Conservation (phyloP, 2,797 vertebrate species). For the Girardinus metallicus region DNA sequence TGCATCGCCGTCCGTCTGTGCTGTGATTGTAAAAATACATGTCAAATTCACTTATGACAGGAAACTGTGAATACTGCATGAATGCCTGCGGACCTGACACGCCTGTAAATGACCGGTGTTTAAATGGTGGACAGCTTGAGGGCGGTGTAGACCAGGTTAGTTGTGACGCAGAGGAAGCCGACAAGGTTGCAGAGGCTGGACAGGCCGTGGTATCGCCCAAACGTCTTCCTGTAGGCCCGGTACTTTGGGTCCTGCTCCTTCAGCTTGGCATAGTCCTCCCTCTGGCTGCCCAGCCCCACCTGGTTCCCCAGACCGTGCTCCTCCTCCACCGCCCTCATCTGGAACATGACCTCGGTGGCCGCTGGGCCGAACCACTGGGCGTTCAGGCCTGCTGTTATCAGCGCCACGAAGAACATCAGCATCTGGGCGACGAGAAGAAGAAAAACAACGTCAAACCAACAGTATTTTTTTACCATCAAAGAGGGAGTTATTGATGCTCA, state of each 20-base stretch:
- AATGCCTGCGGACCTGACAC: background rate
- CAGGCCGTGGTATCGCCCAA: constrained; percentile 85
- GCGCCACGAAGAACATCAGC: constrained; percentile 78
- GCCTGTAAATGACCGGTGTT: background rate
- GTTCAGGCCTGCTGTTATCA: constrained; percentile 79
- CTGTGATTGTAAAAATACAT: constrained; percentile 3
- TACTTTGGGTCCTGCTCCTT: constrained; percentile 89
- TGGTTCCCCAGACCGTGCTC: constrained; percentile 85
- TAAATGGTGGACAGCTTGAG: constrained; percentile 83
- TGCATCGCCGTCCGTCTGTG: background rate
- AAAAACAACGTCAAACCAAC: background rate
- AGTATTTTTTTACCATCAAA: background rate
- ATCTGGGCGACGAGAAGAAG: constrained; percentile 72
- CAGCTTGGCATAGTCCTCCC: constrained; percentile 84
- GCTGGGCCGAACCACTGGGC: constrained; percentile 84
- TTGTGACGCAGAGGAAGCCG: constrained; percentile 82
- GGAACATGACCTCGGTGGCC: constrained; percentile 78
- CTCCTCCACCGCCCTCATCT: constrained; percentile 84
- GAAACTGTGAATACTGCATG: background rate
- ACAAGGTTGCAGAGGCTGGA: constrained; percentile 86
- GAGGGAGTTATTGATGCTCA: constrained; percentile 31
- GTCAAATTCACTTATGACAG: background rate
- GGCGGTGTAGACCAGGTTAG: constrained; percentile 83
- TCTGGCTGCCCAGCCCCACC: constrained; percentile 75
- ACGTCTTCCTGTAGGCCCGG: constrained; percentile 69